A percentile compares a stretch with the other conserved stretches of the same genome.
Evolutionary conservation across 1,140 invertebrate genomes (phyloP).

Genomic region (Artemia franciscana): DNA sequence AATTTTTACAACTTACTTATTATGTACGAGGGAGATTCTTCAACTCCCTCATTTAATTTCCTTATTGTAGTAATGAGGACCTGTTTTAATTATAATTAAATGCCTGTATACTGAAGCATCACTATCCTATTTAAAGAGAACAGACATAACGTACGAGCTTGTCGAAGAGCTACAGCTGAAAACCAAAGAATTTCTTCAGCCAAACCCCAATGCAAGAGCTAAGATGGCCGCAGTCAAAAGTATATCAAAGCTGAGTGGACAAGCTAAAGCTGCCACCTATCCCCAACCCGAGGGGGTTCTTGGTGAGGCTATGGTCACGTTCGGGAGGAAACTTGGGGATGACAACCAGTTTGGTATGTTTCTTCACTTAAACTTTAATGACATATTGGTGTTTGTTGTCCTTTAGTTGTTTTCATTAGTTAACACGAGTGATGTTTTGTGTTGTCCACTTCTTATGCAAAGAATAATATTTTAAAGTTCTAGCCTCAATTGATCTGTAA

Average conservation of each 20-base stretch:
- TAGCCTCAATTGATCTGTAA: too few species aligned
- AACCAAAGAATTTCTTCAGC: slow-evolving; percentile 96
- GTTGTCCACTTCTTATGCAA: too few species aligned
- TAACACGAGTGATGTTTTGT: too few species aligned
- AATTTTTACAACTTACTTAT: too few species aligned
- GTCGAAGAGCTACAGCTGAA: slow-evolving; percentile 86
- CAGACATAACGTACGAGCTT: slow-evolving; percentile 79
- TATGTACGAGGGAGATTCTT: too few species aligned
- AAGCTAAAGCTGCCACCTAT: slow-evolving; percentile 45
- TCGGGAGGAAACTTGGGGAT: slow-evolving; percentile 85
- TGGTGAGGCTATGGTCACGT: slow-evolving; percentile 85
- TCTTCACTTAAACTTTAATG: too few species aligned
- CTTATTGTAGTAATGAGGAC: too few species aligned
- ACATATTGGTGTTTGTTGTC: background rate
- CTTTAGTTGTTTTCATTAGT: background rate
- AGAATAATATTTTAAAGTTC: too few species aligned
- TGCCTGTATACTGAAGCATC: too few species aligned
- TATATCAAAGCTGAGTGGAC: slow-evolving; percentile 33
- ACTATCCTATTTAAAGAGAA: slow-evolving; percentile 73
- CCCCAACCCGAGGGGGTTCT: slow-evolving; percentile 93
- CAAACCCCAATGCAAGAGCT: slow-evolving; percentile 82
- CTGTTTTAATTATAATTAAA: too few species aligned
- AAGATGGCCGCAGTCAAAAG: slow-evolving; percentile 80
- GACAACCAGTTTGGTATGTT: slow-evolving; percentile 65
- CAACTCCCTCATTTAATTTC: too few species aligned